Evolutionary conservation across 2,113 vertebrate genomes (phyloP), one percentile per base, ranked within the genome.

Genomic region (Sinocyclocheilus anshuiensis): DNA sequence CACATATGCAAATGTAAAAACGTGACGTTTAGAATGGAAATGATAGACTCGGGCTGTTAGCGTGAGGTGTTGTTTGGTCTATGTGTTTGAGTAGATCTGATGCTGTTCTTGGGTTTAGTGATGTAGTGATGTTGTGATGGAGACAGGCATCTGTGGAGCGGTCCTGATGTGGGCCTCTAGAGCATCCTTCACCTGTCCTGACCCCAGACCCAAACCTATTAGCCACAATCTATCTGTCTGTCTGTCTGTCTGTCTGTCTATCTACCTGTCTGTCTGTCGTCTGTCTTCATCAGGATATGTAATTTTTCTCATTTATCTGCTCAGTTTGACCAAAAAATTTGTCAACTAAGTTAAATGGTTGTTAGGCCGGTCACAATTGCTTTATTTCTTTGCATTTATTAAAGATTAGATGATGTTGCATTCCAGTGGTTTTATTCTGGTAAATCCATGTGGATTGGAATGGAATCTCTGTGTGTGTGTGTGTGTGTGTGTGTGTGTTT

Each of bases 101-200:
- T 33, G 29, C 29, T 33, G 29, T 2, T 33, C 29, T 33, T n/a
- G 18, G 18, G 36, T 12, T 12, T 33, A 33, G 29, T 57, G 50
- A 4, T 69, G 50, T 4, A 22, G 24, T 22, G 61, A 29, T 69
- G 42, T 4, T 22, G 24, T 33, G 78, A 50, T 50, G 20, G 2
- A 33, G 29, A 9, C 4, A 55, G 50, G 50, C 50, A 6, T 55
- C 53, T 10, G 45, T 77, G 24, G 24, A 24, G 4, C 13, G 79
- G 61, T 80, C 39, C 59, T 81, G 79, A 81, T 82, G 80, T 53
- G 36, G 78, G 59, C 78, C 80, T 82, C 39, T 15, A 7, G 78
- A 39, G 33, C 79, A 67, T 82, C 42, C 63, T 69, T 82, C 61
- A 82, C 80, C 80, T 82, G 80, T 36, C 61, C 80, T 82, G 80